Percentiles rank a stretch among this genome's conserved stretches.
phyloP scores from a whole-genome alignment of 2,797 vertebrate genomes.

The Tragelaphus eurycerus region DNA sequence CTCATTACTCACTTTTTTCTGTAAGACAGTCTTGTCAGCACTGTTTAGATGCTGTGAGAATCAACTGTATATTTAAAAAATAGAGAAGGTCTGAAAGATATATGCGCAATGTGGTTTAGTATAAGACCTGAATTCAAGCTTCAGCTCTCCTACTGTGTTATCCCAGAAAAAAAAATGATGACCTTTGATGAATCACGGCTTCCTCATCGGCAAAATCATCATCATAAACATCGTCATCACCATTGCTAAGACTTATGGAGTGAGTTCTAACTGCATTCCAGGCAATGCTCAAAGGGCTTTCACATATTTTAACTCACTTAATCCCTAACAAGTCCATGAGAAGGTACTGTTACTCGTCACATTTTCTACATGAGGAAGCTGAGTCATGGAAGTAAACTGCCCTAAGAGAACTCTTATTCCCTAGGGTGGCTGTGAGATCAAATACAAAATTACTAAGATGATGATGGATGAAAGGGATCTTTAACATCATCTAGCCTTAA shows the following conservation, averaged over 20 bases:
- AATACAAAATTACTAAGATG: neutral
- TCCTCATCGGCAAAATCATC: neutral
- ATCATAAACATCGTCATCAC: neutral
- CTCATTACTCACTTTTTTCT: neutral
- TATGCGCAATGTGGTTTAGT: neutral
- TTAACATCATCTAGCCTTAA: neutral
- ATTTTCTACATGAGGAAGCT: slow-evolving; percentile 4
- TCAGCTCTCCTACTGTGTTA: neutral
- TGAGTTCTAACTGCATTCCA: neutral
- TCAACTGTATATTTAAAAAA: slow-evolving; percentile 20
- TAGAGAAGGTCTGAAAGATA: neutral
- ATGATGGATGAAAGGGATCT: neutral
- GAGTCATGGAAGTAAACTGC: neutral
- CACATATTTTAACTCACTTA: neutral
- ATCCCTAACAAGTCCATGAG: neutral
- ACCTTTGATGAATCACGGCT: neutral
- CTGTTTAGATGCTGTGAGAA: neutral
- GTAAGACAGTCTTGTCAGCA: neutral
- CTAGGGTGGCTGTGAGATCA: neutral
- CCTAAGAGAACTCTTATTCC: neutral
- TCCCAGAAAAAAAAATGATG: neutral
- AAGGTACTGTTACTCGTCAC: neutral
- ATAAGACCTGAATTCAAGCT: neutral
- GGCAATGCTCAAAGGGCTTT: neutral
- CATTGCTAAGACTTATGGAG: neutral